Evolutionary conservation across 2,797 vertebrate genomes (phyloP).

Genomic region (Carduelis carduelis): DNA sequence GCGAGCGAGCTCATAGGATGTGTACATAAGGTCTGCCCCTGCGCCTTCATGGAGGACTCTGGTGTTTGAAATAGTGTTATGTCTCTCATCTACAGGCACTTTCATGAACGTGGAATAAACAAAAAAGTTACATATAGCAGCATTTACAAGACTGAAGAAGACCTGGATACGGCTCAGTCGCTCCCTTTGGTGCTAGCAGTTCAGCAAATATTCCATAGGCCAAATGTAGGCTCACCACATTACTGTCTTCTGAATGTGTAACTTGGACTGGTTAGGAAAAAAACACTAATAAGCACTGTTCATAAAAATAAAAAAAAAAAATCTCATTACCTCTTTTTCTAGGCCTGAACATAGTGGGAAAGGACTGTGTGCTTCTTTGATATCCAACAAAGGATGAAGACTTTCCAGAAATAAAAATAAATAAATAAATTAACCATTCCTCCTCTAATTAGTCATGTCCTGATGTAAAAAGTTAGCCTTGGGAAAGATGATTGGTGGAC

Average conservation of each 20-base stretch:
- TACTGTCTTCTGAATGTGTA: constrained; percentile 67
- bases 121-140: constrained; percentile 38
- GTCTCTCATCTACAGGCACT: constrained; percentile 69
- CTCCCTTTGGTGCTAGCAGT: constrained; percentile 73
- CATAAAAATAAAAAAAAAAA: not conserved
- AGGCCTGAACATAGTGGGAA: constrained; percentile 25
- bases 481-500: not conserved
- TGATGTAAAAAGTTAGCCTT: not conserved
- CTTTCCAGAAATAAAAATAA: not conserved
- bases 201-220: constrained; percentile 53
- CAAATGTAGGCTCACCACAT: constrained; percentile 49
- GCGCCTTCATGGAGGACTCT: not conserved
- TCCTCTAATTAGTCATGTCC: not conserved
- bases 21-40: constrained; percentile 24
- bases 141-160: constrained; percentile 17
- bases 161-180: constrained; percentile 39
- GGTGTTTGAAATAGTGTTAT: constrained; percentile 64
- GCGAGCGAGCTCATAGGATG: constrained; percentile 3
- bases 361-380: constrained; percentile 29
- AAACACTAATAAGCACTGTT: constrained; percentile 53
- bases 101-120: constrained; percentile 61
- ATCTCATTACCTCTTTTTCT: constrained; percentile 65
- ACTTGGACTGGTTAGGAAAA: constrained; percentile 52
- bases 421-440: not conserved
- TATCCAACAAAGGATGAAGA: not conserved